Conservation (phyloP, 2,113 vertebrate species). For the Cryptoleucopteryx plumbea region DNA sequence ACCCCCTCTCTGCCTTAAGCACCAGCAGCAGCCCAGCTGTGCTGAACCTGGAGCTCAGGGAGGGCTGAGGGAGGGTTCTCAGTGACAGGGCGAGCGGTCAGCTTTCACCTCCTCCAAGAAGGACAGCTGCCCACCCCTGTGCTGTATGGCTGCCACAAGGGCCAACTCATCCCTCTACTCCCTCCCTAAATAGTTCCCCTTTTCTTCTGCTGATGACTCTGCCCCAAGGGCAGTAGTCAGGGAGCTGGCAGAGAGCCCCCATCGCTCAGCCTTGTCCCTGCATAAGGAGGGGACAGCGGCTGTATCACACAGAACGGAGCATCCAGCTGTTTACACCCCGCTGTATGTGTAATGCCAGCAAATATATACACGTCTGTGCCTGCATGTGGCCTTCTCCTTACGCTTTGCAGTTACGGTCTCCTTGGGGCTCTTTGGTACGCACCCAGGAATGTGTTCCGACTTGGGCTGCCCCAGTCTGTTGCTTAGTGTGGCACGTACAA, state of each 20-base stretch:
- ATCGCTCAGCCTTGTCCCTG: background rate
- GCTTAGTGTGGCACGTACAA: background rate
- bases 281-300: background rate
- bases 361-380: background rate
- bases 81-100: fast-evolving
- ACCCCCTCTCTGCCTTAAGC: background rate
- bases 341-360: background rate
- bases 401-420: background rate
- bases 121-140: fast-evolving
- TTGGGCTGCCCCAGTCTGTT: background rate
- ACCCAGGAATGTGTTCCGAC: background rate
- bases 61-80: no score
- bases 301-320: background rate
- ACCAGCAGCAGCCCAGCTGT: background rate
- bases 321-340: background rate
- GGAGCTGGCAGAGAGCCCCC: background rate
- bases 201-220: background rate
- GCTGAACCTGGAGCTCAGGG: background rate
- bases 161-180: background rate
- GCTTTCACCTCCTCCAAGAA: background rate
- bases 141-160: background rate
- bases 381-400: background rate
- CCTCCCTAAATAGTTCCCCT: background rate
- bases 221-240: background rate
- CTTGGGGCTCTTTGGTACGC: background rate